A percentile compares a stretch with the other conserved stretches of the same genome.
phyloP scores from a whole-genome alignment of 2,888 invertebrate species.

The Diachrysia chrysitis region DNA sequence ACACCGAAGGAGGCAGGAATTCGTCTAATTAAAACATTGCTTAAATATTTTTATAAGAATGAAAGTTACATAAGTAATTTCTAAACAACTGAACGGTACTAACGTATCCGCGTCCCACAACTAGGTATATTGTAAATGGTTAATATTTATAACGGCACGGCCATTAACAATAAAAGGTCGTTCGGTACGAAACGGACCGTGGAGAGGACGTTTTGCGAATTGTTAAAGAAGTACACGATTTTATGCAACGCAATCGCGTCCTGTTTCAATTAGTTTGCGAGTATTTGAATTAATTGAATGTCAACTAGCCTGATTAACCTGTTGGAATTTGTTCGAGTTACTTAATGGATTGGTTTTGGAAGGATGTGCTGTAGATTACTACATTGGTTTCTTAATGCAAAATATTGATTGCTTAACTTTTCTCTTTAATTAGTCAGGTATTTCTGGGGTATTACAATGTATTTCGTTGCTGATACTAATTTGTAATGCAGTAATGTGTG shows the following conservation, averaged over 20 bases:
- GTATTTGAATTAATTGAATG: conserved; percentile 46
- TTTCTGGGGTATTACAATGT: conserved; percentile 4
- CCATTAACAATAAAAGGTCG: conserved; percentile 52
- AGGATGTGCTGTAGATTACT: background rate
- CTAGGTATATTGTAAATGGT: conserved; percentile 35
- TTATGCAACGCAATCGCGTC: conserved; percentile 48
- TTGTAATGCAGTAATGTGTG: background rate
- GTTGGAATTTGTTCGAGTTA: conserved; percentile 1
- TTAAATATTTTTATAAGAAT: background rate
- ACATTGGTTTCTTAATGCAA: background rate
- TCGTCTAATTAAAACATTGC: background rate
- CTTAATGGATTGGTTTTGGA: conserved; percentile 4
- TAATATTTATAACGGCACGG: conserved; percentile 44
- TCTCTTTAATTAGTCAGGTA: conserved; percentile 2
- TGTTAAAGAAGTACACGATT: conserved; percentile 42
- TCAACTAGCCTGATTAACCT: conserved; percentile 27
- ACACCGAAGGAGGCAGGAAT: background rate
- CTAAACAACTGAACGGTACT: conserved; percentile 40
- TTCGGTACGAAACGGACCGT: conserved; percentile 51
- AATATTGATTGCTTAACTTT: background rate
- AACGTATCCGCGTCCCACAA: conserved; percentile 41
- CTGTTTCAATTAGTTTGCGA: conserved; percentile 43
- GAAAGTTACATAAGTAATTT: conserved; percentile 32
- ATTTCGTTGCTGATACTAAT: conserved; percentile 3
- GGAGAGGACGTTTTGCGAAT: conserved; percentile 52